Percentiles rank a stretch among this genome's conserved stretches.
phyloP scores from a whole-genome alignment of 2,888 invertebrate species.

The Beris chalybata region DNA sequence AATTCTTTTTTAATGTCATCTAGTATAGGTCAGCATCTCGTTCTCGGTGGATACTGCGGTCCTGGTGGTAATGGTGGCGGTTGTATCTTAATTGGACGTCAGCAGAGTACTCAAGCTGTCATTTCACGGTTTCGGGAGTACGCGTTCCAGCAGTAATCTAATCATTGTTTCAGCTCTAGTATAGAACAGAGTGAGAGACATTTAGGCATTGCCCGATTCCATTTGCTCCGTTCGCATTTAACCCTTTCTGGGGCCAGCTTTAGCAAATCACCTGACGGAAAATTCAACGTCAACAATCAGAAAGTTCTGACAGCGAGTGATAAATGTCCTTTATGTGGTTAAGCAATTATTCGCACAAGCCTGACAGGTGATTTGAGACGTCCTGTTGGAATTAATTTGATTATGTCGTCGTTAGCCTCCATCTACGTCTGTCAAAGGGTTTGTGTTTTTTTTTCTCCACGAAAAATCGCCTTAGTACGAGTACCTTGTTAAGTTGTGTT shows the following conservation, averaged over 20 bases:
- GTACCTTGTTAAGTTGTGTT: too few relatives aligned
- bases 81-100: slow-evolving; percentile 27
- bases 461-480: too few relatives aligned
- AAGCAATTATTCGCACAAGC: slow-evolving; percentile 35
- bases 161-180: neutral
- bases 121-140: slow-evolving; percentile 14
- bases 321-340: slow-evolving; percentile 35
- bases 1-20: slow-evolving; percentile 8
- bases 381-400: slow-evolving; percentile 29
- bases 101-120: slow-evolving; percentile 14
- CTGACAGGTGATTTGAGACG: slow-evolving; percentile 38
- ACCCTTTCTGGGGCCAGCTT: neutral
- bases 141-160: slow-evolving; percentile 14
- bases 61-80: neutral
- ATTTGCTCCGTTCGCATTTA: neutral
- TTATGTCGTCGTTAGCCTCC: slow-evolving; percentile 26
- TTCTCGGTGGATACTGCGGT: neutral
- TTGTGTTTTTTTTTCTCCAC: too few relatives aligned
- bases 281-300: slow-evolving; percentile 36
- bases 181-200: slow-evolving; percentile 15
- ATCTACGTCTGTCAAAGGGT: too few relatives aligned
- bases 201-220: neutral
- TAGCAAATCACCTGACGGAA: slow-evolving; percentile 38
- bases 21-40: slow-evolving; percentile 11
- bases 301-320: slow-evolving; percentile 37